Evolutionary conservation across 1,140 invertebrate species (phyloP).

Genomic region (Lethrus apterus): DNA sequence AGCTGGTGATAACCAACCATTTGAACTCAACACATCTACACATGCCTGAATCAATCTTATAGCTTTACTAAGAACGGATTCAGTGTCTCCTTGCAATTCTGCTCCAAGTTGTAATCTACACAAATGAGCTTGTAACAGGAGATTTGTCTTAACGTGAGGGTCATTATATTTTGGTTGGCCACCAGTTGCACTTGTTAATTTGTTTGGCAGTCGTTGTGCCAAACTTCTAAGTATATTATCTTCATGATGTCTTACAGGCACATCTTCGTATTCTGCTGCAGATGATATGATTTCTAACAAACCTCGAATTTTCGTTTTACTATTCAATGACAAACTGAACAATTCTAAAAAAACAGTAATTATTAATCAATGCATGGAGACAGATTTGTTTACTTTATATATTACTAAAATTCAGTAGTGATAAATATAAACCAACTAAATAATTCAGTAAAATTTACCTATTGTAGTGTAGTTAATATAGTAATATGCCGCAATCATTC

Average conservation of each 20-base stretch:
- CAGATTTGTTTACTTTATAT: not conserved
- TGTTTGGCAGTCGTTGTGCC: conserved; percentile 71
- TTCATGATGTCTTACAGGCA: conserved; percentile 93
- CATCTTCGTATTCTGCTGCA: conserved; percentile 92
- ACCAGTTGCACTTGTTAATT: conserved; percentile 52
- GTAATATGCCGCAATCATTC: conserved; percentile 99
- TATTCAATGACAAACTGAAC: conserved; percentile 94
- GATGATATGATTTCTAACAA: conserved; percentile 96
- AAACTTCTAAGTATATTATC: conserved; percentile 82
- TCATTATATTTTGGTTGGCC: conserved; percentile 72
- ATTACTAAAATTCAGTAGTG: conserved; percentile 1
- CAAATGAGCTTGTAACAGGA: conserved; percentile 92
- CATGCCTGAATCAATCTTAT: conserved; percentile 94
- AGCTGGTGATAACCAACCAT: conserved; percentile 96
- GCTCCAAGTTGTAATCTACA: conserved; percentile 89
- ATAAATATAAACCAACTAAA: not conserved
- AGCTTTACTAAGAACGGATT: conserved; percentile 80
- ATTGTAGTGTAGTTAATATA: conserved; percentile 99
- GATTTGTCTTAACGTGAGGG: conserved; percentile 95
- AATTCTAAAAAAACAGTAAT: conserved; percentile 58
- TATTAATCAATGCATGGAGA: not conserved
- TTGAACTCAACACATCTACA: conserved; percentile 96
- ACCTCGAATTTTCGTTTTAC: conserved; percentile 95
- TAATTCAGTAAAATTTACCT: conserved; percentile 47
- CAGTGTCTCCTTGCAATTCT: conserved; percentile 95